A percentile compares a stretch with the other conserved stretches of the same genome.
These are phyloP conservation scores for Hydropsyche tenuis DNA, from an alignment of 1,140 invertebrate genomes.

Conservation along the genomic window DNA sequence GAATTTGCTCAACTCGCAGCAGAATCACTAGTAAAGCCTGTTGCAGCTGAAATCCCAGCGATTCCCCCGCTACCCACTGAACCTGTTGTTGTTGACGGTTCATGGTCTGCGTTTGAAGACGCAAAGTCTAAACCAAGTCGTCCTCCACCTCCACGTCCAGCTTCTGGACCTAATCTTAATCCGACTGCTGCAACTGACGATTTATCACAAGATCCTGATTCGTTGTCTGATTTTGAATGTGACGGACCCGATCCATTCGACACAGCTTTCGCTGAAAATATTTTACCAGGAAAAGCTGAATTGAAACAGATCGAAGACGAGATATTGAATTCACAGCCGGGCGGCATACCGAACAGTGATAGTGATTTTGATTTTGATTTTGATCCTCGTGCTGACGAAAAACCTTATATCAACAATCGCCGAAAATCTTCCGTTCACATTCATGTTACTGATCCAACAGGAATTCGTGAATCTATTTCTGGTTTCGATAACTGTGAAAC, in stretches of 20 bases:
- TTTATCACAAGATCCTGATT: slow-evolving; percentile 25
- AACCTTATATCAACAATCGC: slow-evolving; percentile 59
- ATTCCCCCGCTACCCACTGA: slow-evolving; percentile 49
- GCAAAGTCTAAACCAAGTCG: slow-evolving; percentile 46
- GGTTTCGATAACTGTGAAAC: slow-evolving; percentile 47
- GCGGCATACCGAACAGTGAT: slow-evolving; percentile 57
- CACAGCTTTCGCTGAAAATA: slow-evolving; percentile 80
- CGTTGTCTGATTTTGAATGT: slow-evolving; percentile 24
- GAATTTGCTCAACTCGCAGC: slow-evolving; percentile 78
- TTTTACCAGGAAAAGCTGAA: slow-evolving; percentile 73
- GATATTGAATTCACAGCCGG: slow-evolving; percentile 34
- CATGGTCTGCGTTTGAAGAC: slow-evolving; percentile 69
- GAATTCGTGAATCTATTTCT: slow-evolving; percentile 62
- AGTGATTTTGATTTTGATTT: slow-evolving; percentile 75
- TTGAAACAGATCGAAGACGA: slow-evolving; percentile 48
- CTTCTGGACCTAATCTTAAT: slow-evolving; percentile 13
- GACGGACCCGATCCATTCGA: slow-evolving; percentile 78
- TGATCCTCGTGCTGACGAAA: slow-evolving; percentile 70
- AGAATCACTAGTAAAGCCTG: slow-evolving; percentile 70
- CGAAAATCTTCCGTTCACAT: slow-evolving; percentile 66
- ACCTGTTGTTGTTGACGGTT: slow-evolving; percentile 61
- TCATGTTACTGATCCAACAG: slow-evolving; percentile 63
- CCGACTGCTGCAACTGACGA: background rate
- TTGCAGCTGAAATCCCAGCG: slow-evolving; percentile 55
- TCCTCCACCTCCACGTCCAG: slow-evolving; percentile 45